Evolutionary conservation across 2,113 vertebrate genomes (phyloP), one percentile per base, ranked within the genome.

Genomic region (Melanostigma gelatinosum): DNA sequence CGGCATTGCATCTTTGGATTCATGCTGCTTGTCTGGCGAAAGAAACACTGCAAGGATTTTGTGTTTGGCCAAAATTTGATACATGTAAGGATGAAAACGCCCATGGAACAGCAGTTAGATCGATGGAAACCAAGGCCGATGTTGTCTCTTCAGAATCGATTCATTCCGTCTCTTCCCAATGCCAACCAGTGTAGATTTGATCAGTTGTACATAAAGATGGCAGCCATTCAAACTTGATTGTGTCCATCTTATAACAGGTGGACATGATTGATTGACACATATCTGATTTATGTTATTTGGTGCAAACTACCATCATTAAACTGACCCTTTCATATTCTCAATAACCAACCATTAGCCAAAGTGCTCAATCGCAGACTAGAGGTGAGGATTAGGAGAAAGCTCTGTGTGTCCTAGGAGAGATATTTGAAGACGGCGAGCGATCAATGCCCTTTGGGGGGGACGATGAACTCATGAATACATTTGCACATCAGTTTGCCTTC

Each of bases 401-500:
- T 2, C 44, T 12, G 34, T 0, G 24, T 29, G 60, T 76, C 66
- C 58, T 76, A 4, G 11, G 9, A 20, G 75, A 50, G 32, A 44
- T 36, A 57, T 48, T 67, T 63, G 66, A 65, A 65, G 61, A 42
- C 1, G 36, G 9, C 7, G 20, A 60, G n/a, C 18, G 1, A 50
- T 64, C 15, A 8, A 24, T 55, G 40, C 60, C 38, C 57, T 36
- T 67, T 32, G 32, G 34, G 34, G 34, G 10, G 22, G 40, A 63
- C 46, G 79, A 82, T 75, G 75, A 63, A 71, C 32, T 83, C 44
- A 32, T 20, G 73, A 66, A 79, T 20, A 38, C 63, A 68, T 55
- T 66, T 72, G 40, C 75, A 77, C 65, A 66, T 80, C 34, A 60
- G 55, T 79, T 63, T 89, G 74, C 81, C 71, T 65, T 72, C 66